Evolutionary conservation across 64 coral and sea anemone species (phyloP), one percentile per base, ranked within the genome.

Genomic region (Pachyseris speciosa): DNA sequence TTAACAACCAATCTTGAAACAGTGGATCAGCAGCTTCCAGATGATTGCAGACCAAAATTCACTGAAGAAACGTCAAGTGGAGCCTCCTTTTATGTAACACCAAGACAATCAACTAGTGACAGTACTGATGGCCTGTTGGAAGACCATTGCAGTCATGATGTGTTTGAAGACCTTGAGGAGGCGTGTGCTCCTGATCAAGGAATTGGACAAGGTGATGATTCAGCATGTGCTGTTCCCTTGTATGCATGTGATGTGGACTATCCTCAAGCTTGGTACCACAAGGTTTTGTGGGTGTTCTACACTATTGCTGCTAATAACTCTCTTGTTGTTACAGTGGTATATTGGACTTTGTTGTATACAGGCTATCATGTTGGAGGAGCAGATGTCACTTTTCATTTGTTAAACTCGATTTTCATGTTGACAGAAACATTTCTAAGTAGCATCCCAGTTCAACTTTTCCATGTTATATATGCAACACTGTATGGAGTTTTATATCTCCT

Each of bases 381-480:
- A 20, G 89, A 96, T 74, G 37, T 96, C 15, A 70, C 75, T 26
- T 79, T 91, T 68, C 94, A 96, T 69, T 29, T 87, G 55, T 57
- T 96, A 11, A 92, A 92, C 67, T 88, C 94, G 19, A 66, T 83
- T 17, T 96, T 92, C 57, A 96, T 96, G 84, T n/a, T 96, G 19
- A 11, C 41, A 15, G 94, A 92, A 74, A 83, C 52, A 22, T 67
- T 72, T 33, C 22, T 92, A 26, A 92, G 94, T 51, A 76, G 74
- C 38, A 69, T 96, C 9, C 94, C 94, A 60, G 60, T 92, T 26
- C 83, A 47, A 11, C 28, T 96, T 66, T 43, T 96, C 9, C 94
- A 96, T 29, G 65, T 87, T 0, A 34, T 87, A 2, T 87, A 96
- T 33, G 69, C 94, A 8, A 53, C 76, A 40, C 41, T 91, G 40